A percentile compares a stretch with the other conserved stretches of the same genome.
Evolutionary conservation across 2,113 vertebrate species (phyloP).

Genomic region (Chaetodon auriga): DNA sequence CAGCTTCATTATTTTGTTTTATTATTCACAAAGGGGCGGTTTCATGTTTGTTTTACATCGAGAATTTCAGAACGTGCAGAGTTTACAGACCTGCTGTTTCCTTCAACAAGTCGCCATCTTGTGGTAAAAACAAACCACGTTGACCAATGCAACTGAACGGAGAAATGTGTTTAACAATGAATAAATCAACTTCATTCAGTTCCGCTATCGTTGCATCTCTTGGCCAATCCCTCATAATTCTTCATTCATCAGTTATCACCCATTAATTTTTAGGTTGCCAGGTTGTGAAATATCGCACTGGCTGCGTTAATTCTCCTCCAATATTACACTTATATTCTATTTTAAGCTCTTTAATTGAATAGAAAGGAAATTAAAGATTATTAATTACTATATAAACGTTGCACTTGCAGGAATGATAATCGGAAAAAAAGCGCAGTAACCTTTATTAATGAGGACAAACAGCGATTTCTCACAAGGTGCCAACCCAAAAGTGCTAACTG

Average conservation of each 20-base stretch:
- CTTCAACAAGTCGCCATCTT: constrained; percentile 57
- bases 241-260: background rate
- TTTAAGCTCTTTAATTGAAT: background rate
- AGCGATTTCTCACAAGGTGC: background rate
- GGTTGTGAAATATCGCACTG: background rate
- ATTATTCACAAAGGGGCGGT: background rate
- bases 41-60: background rate
- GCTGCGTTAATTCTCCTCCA: background rate
- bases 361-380: background rate
- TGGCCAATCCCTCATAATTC: background rate
- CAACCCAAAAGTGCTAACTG: background rate
- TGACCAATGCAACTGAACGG: background rate
- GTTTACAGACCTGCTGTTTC: background rate
- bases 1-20: background rate
- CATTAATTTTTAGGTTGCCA: background rate
- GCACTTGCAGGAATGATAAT: background rate
- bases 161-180: background rate
- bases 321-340: background rate
- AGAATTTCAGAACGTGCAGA: background rate
- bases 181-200: background rate
- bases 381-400: background rate
- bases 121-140: constrained; percentile 39
- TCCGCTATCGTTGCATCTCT: background rate
- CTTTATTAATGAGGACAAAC: background rate
- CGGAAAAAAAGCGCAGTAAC: background rate